phyloP scores from a whole-genome alignment of 1,140 invertebrate species.

The Pogonognathellus flavescens region DNA sequence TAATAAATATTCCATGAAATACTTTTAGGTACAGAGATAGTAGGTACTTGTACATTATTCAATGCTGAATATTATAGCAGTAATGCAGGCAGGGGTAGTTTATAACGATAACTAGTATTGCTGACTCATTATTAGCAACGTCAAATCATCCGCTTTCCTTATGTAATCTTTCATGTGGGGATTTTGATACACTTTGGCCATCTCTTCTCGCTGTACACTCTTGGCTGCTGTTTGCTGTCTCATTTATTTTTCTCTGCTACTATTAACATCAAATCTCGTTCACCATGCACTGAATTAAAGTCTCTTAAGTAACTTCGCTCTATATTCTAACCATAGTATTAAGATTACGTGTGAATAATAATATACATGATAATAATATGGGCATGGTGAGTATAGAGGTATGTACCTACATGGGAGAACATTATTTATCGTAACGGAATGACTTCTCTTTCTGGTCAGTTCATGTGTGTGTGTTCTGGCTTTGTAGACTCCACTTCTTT shows the following conservation, averaged over 20 bases:
- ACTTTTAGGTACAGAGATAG: background rate
- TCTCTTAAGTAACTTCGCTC: background rate
- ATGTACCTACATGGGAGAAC: background rate
- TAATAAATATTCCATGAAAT: conserved; percentile 10
- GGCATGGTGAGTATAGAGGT: background rate
- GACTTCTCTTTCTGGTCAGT: background rate
- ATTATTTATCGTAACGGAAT: background rate
- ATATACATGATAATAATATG: background rate
- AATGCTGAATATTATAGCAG: background rate
- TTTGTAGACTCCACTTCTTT: background rate
- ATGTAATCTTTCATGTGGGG: conserved; percentile 45
- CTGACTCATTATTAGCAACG: conserved; percentile 30
- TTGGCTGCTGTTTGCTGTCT: background rate
- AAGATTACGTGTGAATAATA: no score
- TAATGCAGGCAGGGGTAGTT: background rate
- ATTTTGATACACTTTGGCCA: conserved; percentile 54
- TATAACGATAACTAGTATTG: conserved; percentile 39
- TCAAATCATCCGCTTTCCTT: conserved; percentile 25
- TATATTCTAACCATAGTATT: no score
- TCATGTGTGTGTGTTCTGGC: background rate
- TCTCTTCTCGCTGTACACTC: background rate
- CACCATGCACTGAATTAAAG: conserved; percentile 16
- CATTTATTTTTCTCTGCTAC: conserved; percentile 7
- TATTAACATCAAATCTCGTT: background rate
- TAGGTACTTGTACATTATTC: conserved; percentile 1